These are phyloP conservation scores for Noctua janthe DNA, from an alignment of 2,888 invertebrate genomes.

Conservation along the genomic window DNA sequence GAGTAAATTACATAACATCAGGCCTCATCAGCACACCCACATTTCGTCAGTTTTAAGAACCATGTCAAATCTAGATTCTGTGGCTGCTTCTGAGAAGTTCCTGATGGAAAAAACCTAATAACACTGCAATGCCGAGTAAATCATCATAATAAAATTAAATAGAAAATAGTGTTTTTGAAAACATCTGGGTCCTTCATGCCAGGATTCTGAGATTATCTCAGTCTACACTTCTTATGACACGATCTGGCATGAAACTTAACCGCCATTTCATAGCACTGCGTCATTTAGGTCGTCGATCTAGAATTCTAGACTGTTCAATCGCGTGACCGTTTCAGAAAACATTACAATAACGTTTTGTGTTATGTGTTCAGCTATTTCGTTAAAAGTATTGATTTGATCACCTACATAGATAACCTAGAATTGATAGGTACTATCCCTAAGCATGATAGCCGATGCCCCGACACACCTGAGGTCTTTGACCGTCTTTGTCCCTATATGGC, in stretches of 20 bases:
- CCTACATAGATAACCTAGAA: constrained; percentile 17
- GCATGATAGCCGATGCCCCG: neutral
- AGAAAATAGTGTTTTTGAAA: neutral
- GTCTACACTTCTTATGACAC: neutral
- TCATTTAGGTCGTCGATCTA: constrained; percentile 28
- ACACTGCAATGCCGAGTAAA: neutral
- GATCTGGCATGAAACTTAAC: neutral
- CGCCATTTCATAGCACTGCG: neutral
- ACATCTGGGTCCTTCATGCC: neutral
- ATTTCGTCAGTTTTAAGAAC: neutral
- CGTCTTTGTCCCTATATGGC: constrained; percentile 40
- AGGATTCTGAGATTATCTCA: neutral
- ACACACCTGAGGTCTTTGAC: constrained; percentile 34
- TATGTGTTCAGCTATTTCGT: constrained; percentile 8
- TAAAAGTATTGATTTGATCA: constrained; percentile 30
- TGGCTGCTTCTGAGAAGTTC: neutral
- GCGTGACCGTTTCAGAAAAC: constrained; percentile 20
- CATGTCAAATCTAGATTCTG: neutral
- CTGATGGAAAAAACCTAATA: neutral
- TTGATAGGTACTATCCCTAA: neutral
- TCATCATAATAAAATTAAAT: neutral
- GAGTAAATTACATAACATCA: neutral
- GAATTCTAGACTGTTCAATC: constrained; percentile 27
- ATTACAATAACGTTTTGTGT: constrained; percentile 7
- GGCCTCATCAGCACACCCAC: neutral